A percentile compares a stretch with the other conserved stretches of the same genome.
Conservation (phyloP, 2,113 vertebrate species). For the Triplophysa rosa region DNA sequence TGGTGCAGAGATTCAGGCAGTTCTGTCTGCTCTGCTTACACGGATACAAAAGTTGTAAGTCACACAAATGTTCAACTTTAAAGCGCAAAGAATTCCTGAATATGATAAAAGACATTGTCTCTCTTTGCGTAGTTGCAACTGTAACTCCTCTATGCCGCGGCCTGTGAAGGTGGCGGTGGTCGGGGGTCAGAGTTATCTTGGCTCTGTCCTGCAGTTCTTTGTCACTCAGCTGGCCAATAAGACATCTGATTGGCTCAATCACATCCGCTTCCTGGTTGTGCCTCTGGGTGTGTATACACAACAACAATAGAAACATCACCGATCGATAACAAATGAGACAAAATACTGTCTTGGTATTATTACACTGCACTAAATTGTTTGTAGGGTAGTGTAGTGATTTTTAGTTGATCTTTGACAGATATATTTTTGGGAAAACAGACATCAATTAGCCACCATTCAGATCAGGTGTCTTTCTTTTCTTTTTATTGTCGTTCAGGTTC, state of each 20-base stretch:
- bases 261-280: conserved; percentile 87
- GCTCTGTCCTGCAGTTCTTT: conserved; percentile 86
- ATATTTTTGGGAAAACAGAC: too few species aligned
- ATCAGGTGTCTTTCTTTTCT: background rate
- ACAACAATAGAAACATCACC: background rate
- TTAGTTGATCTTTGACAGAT: too few species aligned
- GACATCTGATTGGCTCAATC: conserved; percentile 88
- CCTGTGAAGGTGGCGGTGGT: conserved; percentile 86
- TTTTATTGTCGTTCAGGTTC: conserved; percentile 70
- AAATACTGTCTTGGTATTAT: too few species aligned
- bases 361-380: too few species aligned
- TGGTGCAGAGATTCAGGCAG: conserved; percentile 84
- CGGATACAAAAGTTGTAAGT: conserved; percentile 93
- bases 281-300: conserved; percentile 78
- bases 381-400: too few species aligned
- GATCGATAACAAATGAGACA: too few species aligned
- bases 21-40: conserved; percentile 83
- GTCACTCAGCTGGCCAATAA: conserved; percentile 88
- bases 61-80: background rate
- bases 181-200: conserved; percentile 84
- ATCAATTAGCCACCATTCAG: too few species aligned
- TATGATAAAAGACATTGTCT: background rate
- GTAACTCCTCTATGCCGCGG: conserved; percentile 85
- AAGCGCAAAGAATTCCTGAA: too few species aligned
- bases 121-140: conserved; percentile 80